A percentile compares a stretch with the other conserved stretches of the same genome.
Conservation (phyloP, 2,113 vertebrate species). For the Tiliqua scincoides region DNA sequence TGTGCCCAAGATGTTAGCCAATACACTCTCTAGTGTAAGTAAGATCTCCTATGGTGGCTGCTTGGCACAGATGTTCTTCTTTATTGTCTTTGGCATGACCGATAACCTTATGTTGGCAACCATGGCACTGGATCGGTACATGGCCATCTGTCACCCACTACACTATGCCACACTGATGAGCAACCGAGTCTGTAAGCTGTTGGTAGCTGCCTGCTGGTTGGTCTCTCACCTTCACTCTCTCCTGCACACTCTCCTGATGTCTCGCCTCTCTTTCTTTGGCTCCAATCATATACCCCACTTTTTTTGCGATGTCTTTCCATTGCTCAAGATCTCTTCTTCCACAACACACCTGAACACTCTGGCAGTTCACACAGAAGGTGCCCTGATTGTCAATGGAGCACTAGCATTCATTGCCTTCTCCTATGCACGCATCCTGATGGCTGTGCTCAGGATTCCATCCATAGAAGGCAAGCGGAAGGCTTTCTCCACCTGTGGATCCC, state of each 20-base stretch:
- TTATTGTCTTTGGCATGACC: slow-evolving; percentile 46
- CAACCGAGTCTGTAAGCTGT: not conserved
- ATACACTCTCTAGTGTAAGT: slow-evolving; percentile 22
- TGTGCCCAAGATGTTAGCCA: slow-evolving; percentile 52
- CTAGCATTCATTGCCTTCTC: slow-evolving; percentile 57
- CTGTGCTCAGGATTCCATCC: slow-evolving; percentile 54
- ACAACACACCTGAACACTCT: slow-evolving; percentile 42
- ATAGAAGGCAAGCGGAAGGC: slow-evolving; percentile 18
- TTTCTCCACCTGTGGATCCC: not conserved
- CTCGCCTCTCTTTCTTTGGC: slow-evolving; percentile 57
- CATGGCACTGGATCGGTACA: slow-evolving; percentile 52
- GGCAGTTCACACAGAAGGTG: slow-evolving; percentile 43
- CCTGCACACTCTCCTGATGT: slow-evolving; percentile 47
- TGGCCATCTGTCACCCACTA: slow-evolving; percentile 58
- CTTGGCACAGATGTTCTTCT: slow-evolving; percentile 62
- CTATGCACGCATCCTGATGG: slow-evolving; percentile 42
- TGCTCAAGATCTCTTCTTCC: slow-evolving; percentile 65
- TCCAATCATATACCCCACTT: slow-evolving; percentile 52
- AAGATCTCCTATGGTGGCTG: slow-evolving; percentile 42
- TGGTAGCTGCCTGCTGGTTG: slow-evolving; percentile 45
- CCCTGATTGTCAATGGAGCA: slow-evolving; percentile 41
- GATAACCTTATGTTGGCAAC: slow-evolving; percentile 53
- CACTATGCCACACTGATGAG: slow-evolving; percentile 47
- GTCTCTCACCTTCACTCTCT: slow-evolving; percentile 54
- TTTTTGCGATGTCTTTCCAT: slow-evolving; percentile 60